These are phyloP conservation scores for Hiodon alosoides DNA, from an alignment of 2,113 vertebrate species.

Conservation along the genomic window DNA sequence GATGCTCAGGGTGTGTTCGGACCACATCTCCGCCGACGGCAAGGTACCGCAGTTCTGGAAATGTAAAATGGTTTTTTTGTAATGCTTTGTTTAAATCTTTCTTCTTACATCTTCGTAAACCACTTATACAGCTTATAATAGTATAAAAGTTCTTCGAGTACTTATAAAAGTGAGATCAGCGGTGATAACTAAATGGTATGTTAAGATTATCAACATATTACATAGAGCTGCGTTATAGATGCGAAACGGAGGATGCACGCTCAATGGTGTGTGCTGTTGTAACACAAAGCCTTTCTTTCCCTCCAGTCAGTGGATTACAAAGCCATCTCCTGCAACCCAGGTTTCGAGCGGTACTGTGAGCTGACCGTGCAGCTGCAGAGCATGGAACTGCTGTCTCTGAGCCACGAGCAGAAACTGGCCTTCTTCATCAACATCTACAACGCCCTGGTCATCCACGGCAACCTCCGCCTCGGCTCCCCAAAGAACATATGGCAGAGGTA, in stretches of 20 bases:
- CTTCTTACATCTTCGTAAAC: not conserved
- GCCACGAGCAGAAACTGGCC: conserved; percentile 66
- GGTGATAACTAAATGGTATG: too few species aligned
- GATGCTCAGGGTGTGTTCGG: conserved; percentile 64
- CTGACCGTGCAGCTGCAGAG: conserved; percentile 66
- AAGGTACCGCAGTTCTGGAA: conserved; percentile 52
- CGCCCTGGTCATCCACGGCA: conserved; percentile 68
- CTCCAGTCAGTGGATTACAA: conserved; percentile 67
- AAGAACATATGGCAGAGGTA: conserved; percentile 71
- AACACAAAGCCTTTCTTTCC: not conserved
- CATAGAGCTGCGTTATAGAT: too few species aligned
- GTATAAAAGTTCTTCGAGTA: too few species aligned
- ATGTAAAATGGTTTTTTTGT: not conserved
- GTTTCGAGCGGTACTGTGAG: conserved; percentile 59
- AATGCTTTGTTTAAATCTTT: not conserved
- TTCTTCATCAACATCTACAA: conserved; percentile 77
- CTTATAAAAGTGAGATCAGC: too few species aligned
- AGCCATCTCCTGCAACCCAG: conserved; percentile 52
- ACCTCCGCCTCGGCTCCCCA: conserved; percentile 58
- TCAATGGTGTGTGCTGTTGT: not conserved
- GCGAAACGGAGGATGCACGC: not conserved
- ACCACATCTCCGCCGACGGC: conserved; percentile 68
- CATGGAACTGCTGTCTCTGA: conserved; percentile 59
- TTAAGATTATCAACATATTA: too few species aligned
- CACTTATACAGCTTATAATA: too few species aligned